phyloP scores from a whole-genome alignment of 2,113 vertebrate genomes.

The Zosterops japonicus region DNA sequence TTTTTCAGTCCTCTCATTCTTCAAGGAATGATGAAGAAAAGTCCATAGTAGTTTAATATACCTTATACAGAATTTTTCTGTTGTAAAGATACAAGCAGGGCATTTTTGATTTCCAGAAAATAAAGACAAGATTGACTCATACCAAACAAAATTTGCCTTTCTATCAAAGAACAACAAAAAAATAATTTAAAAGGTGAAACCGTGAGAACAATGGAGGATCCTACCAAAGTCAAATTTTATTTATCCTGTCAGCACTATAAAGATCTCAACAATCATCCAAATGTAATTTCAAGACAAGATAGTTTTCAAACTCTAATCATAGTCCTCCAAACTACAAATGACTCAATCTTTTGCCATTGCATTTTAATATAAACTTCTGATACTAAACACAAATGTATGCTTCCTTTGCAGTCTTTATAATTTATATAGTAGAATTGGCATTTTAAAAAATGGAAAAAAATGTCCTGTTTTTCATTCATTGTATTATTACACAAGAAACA shows the following conservation, averaged over 20 bases:
- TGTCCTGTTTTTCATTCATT: not conserved
- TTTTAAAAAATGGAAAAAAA: not conserved
- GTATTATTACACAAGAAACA: not conserved
- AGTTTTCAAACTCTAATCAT: not conserved
- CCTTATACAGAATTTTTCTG: not conserved
- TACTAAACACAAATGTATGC: not conserved
- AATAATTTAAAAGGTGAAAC: not conserved
- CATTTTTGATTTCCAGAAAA: not conserved
- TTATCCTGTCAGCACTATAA: not conserved
- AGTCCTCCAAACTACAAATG: not conserved
- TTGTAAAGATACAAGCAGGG: not conserved
- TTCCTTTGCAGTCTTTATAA: not conserved
- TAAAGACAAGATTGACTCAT: not conserved
- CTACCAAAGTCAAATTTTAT: not conserved
- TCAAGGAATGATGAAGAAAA: not conserved
- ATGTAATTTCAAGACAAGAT: not conserved
- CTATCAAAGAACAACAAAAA: not conserved
- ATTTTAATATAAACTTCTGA: not conserved
- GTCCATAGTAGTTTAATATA: not conserved
- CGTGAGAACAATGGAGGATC: not conserved
- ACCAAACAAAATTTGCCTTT: not conserved
- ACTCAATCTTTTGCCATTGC: not conserved
- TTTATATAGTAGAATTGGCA: not conserved
- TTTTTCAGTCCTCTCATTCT: not conserved
- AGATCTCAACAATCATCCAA: not conserved